phyloP scores from a whole-genome alignment of 2,888 invertebrate species.

The Bimastos eiseni region DNA sequence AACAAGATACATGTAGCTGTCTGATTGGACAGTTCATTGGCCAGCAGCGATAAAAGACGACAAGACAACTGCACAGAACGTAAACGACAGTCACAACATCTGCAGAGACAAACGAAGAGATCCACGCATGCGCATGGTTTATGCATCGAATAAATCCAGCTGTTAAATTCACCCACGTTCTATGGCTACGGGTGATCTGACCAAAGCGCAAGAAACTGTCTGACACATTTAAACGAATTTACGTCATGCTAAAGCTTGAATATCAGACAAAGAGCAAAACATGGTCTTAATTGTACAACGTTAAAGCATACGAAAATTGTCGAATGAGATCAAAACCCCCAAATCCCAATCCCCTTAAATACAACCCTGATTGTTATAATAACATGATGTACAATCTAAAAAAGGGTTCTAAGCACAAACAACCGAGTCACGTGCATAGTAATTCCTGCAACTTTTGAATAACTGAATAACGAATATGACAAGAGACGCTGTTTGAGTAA shows the following conservation, averaged over 20 bases:
- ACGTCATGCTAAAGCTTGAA: neutral
- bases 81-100: neutral
- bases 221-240: neutral
- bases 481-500: neutral
- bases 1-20: neutral
- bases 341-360: neutral
- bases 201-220: neutral
- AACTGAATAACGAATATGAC: neutral
- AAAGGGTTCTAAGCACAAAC: neutral
- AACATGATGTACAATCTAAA: neutral
- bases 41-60: neutral
- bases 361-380: neutral
- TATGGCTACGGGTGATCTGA: neutral
- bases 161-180: neutral
- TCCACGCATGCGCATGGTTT: neutral
- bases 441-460: neutral
- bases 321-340: neutral
- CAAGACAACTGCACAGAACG: neutral
- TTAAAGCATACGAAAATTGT: neutral
- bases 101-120: neutral
- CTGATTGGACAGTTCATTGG: neutral
- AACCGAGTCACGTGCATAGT: neutral
- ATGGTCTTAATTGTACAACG: neutral
- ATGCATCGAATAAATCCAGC: neutral
- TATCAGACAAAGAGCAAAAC: neutral